phyloP scores from a whole-genome alignment of 1,140 invertebrate species.

The Oncopodura yosiiana region DNA sequence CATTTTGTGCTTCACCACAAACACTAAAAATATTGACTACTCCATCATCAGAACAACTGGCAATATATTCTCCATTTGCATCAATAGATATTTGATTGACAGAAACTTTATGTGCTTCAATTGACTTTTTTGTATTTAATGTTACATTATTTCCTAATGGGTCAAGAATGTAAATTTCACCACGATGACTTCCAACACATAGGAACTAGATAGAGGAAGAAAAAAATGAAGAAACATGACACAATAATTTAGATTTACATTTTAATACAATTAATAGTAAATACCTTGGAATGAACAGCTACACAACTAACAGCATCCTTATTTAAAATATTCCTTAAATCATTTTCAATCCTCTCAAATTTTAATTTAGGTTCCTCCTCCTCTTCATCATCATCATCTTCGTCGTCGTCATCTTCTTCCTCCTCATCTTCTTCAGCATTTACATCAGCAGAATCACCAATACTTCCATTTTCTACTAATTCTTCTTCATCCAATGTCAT shows the following conservation, averaged over 20 bases:
- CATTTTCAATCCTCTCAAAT: conserved; percentile 78
- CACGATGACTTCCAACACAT: conserved; percentile 82
- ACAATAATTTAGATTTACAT: conserved; percentile 10
- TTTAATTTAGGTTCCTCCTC: conserved; percentile 87
- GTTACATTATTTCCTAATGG: conserved; percentile 68
- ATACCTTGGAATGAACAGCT: conserved; percentile 80
- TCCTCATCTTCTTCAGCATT: conserved; percentile 16
- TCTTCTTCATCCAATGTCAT: conserved; percentile 11
- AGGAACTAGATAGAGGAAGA: conserved; percentile 56
- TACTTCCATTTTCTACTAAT: conserved; percentile 3
- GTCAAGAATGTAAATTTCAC: conserved; percentile 78
- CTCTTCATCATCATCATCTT: conserved; percentile 36
- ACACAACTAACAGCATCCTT: conserved; percentile 85
- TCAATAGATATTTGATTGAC: conserved; percentile 94
- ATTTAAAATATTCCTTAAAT: conserved; percentile 70
- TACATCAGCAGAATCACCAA: neutral
- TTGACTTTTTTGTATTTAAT: conserved; percentile 49
- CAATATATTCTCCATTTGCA: conserved; percentile 76
- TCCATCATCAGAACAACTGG: conserved; percentile 92
- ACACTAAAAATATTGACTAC: conserved; percentile 58
- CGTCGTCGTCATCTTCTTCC: conserved; percentile 4
- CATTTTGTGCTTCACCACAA: conserved; percentile 71
- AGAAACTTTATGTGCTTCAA: conserved; percentile 70
- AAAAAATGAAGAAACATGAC: neutral
- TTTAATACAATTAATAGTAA: conserved; percentile 3